Conservation (phyloP, 2,113 vertebrate species). For the Tragelaphus strepsiceros region DNA sequence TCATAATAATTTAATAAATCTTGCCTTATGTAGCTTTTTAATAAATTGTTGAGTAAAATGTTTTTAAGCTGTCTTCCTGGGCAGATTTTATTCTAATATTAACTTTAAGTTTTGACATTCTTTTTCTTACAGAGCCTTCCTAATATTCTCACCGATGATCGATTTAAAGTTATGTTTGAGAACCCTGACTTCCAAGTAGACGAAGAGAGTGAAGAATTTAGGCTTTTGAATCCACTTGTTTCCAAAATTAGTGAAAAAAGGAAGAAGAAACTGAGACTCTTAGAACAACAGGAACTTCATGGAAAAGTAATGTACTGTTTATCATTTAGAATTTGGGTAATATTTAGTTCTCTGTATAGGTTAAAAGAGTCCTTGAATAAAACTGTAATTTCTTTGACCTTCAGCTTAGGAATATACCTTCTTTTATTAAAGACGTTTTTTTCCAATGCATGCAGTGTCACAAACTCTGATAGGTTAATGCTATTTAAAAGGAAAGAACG, state of each 20-base stretch:
- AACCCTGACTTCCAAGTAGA: constrained; percentile 98
- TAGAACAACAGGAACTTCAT: constrained; percentile 81
- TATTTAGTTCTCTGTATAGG: not conserved
- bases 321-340: not conserved
- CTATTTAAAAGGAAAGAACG: constrained; percentile 13
- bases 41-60: not conserved
- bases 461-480: not conserved
- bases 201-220: constrained; percentile 94
- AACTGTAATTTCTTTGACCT: not conserved
- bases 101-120: not conserved
- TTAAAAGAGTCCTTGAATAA: not conserved
- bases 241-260: constrained; percentile 94
- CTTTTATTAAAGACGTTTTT: not conserved
- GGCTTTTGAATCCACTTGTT: constrained; percentile 96
- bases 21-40: not conserved
- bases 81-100: not conserved
- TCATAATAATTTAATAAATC: not conserved
- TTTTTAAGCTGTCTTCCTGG: not conserved
- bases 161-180: constrained; percentile 99
- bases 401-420: not conserved
- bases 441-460: not conserved
- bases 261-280: constrained; percentile 88
- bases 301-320: constrained; percentile 78
- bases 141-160: constrained; percentile 92
- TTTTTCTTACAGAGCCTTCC: constrained; percentile 83